Percentiles rank a stretch among this genome's conserved stretches.
Evolutionary conservation across 2,888 invertebrate genomes (phyloP).

Genomic region (Encarsia formosa): DNA sequence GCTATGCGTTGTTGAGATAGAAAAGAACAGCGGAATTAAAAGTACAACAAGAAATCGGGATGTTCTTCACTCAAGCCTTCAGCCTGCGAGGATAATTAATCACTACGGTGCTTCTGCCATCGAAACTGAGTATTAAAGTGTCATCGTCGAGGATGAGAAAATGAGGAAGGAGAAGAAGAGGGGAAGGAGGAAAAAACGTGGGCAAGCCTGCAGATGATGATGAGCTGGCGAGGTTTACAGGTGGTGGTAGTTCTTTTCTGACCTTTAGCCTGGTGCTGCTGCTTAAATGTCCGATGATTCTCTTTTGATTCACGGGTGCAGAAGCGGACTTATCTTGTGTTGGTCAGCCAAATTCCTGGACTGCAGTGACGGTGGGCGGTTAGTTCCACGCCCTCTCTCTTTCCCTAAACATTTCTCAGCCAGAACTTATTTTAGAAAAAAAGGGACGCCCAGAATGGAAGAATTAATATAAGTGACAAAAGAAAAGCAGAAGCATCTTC

Average conservation of each 20-base stretch:
- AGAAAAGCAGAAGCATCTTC: constrained; percentile 35
- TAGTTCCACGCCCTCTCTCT: not conserved
- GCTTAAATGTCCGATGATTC: constrained; percentile 33
- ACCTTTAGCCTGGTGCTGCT: constrained; percentile 39
- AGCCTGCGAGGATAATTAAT: constrained; percentile 40
- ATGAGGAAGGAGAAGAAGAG: constrained; percentile 8
- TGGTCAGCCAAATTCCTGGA: not conserved
- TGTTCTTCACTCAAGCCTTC: not conserved
- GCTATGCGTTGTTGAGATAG: too few relatives aligned
- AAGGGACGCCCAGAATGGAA: constrained; percentile 35
- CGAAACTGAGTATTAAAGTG: constrained; percentile 30
- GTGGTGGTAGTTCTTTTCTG: constrained; percentile 45
- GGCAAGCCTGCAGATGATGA: constrained; percentile 27
- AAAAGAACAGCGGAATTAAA: too few relatives aligned
- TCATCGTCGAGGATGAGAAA: constrained; percentile 34
- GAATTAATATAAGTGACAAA: constrained; percentile 53
- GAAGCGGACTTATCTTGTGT: not conserved
- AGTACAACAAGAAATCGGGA: too few relatives aligned
- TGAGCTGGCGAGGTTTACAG: constrained; percentile 39
- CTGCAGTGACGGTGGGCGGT: not conserved
- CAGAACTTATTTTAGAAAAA: too few relatives aligned
- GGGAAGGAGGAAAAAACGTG: constrained; percentile 13
- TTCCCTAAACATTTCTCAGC: too few relatives aligned
- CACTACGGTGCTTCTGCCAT: constrained; percentile 28
- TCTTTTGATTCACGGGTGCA: constrained; percentile 23